Percentiles rank a stretch among this genome's conserved stretches.
phyloP scores from a whole-genome alignment of 1,140 invertebrate genomes.

The Platorchestia sp. region DNA sequence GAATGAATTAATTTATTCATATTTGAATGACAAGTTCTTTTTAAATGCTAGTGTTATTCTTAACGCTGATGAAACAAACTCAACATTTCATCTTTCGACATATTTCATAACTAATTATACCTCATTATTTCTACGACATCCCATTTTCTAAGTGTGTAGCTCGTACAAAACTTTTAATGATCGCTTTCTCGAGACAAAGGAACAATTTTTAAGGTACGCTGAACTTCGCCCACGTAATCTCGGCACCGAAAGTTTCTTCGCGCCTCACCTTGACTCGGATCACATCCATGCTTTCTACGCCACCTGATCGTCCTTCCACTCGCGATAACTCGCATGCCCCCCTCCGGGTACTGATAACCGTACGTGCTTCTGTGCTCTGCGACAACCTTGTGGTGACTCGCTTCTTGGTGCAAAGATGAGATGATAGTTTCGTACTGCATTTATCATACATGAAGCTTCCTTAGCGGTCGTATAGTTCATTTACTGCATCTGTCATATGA shows the following conservation, averaged over 20 bases:
- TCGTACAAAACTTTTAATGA: neutral
- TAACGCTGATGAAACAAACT: neutral
- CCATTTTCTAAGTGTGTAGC: neutral
- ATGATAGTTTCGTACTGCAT: neutral
- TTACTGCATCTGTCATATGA: neutral
- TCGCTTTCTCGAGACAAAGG: neutral
- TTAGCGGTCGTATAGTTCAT: no score
- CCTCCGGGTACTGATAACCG: neutral
- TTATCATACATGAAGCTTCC: neutral
- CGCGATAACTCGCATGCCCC: neutral
- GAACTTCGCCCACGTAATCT: neutral
- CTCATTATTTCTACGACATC: no score
- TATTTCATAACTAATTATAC: neutral
- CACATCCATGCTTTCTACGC: neutral
- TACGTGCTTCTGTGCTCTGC: neutral
- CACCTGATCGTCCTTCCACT: neutral
- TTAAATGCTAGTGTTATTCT: neutral
- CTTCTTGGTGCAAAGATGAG: neutral
- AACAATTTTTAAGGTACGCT: neutral
- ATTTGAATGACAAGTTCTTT: neutral
- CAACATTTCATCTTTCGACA: neutral
- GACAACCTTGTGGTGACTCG: neutral
- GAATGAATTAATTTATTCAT: neutral
- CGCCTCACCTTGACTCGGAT: neutral
- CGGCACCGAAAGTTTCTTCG: neutral